Evolutionary conservation across 2,888 invertebrate species (phyloP).

Genomic region (Parapristionchus giblindavisi): DNA sequence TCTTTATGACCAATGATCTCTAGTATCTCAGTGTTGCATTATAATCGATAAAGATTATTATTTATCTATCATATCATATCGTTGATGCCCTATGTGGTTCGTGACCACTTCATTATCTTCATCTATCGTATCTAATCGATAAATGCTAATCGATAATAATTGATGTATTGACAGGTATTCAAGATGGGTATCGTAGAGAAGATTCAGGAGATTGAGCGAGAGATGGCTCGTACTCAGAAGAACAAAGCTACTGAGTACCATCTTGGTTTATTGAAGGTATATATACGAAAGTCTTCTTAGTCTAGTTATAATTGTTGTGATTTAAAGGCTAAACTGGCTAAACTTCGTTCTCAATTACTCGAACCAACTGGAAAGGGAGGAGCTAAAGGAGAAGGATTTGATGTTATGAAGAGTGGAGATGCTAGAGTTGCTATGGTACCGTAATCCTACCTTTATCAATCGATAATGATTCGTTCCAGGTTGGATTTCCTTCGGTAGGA

Average conservation of each 20-base stretch:
- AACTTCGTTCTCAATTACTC: constrained; percentile 89
- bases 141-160: background rate
- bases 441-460: background rate
- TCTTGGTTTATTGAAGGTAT: constrained; percentile 92
- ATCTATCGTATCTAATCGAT: background rate
- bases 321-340: constrained; percentile 80
- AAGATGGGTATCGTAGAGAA: constrained; percentile 97
- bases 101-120: constrained; percentile 20
- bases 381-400: constrained; percentile 90
- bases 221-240: constrained; percentile 98
- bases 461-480: constrained; percentile 74
- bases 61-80: background rate
- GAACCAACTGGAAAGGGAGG: constrained; percentile 89
- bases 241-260: constrained; percentile 99
- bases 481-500: constrained; percentile 98
- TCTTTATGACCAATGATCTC: too few species aligned
- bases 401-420: constrained; percentile 98
- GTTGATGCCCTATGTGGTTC: constrained; percentile 2
- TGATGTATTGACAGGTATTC: background rate
- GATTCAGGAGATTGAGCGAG: constrained; percentile 97
- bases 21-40: too few species aligned
- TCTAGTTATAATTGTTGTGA: background rate
- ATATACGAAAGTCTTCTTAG: background rate
- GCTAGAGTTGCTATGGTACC: constrained; percentile 75
- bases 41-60: background rate